phyloP scores from a whole-genome alignment of 1,140 invertebrate genomes.

The Lerema accius region DNA sequence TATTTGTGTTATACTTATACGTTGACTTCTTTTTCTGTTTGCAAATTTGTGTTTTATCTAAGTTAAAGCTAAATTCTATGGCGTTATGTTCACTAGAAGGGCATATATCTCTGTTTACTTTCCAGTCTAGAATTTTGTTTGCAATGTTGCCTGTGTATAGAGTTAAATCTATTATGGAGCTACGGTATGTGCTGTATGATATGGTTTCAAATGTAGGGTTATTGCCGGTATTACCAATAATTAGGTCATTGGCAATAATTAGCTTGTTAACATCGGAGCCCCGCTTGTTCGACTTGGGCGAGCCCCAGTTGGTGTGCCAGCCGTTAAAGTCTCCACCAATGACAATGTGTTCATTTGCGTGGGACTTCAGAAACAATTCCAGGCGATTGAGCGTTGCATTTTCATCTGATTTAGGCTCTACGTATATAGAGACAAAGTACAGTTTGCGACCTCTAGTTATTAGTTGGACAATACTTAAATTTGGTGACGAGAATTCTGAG shows the following conservation, averaged over 20 bases:
- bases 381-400: background rate
- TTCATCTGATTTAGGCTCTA: background rate
- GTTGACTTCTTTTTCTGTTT: slow-evolving; percentile 1
- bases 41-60: background rate
- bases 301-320: background rate
- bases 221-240: background rate
- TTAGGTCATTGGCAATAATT: background rate
- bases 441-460: background rate
- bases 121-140: background rate
- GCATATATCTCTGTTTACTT: background rate
- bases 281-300: slow-evolving; percentile 1
- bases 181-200: background rate
- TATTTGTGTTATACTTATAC: background rate
- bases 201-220: background rate
- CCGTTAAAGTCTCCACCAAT: background rate
- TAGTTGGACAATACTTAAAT: background rate
- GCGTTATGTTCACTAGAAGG: background rate
- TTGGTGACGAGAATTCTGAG: background rate
- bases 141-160: background rate
- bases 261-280: background rate
- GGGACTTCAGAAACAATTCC: background rate
- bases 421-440: background rate
- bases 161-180: slow-evolving; percentile 1
- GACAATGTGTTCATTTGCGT: background rate
- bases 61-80: background rate